phyloP scores from a whole-genome alignment of 2,113 vertebrate species.

The Daubentonia madagascariensis region DNA sequence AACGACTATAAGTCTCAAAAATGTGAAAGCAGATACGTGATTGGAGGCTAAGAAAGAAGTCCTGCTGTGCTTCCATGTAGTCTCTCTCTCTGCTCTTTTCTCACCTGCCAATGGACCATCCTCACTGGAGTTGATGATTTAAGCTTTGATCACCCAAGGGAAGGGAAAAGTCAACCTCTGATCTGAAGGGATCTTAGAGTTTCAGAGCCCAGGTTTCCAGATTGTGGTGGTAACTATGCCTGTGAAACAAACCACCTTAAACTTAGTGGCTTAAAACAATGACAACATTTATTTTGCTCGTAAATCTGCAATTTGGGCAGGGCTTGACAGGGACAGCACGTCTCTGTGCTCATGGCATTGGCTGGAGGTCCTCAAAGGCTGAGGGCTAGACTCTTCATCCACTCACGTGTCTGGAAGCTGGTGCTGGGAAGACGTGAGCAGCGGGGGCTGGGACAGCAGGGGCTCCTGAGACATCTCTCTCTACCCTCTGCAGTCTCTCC shows the following conservation, averaged over 20 bases:
- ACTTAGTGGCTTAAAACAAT: neutral
- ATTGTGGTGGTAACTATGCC: neutral
- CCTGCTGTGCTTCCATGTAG: too few relatives aligned
- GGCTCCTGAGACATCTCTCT: neutral
- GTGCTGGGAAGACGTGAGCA: neutral
- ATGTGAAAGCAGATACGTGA: neutral
- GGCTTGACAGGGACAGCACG: neutral
- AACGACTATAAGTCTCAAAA: neutral
- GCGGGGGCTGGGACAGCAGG: neutral
- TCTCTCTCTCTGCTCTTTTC: neutral
- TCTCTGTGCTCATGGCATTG: neutral
- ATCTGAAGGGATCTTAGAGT: neutral
- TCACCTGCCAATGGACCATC: neutral
- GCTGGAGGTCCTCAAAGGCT: neutral
- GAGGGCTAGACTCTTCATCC: neutral
- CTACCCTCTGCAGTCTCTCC: neutral
- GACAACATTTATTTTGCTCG: neutral
- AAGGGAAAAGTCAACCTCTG: neutral
- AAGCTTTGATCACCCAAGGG: neutral
- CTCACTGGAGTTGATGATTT: neutral
- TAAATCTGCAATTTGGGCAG: neutral
- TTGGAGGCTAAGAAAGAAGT: neutral
- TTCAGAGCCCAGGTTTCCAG: neutral
- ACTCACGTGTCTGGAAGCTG: neutral
- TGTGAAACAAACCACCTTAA: neutral